Base-by-base conservation (phyloP, 1,140 invertebrate genomes). In the Bombus difficillimus region DNA sequence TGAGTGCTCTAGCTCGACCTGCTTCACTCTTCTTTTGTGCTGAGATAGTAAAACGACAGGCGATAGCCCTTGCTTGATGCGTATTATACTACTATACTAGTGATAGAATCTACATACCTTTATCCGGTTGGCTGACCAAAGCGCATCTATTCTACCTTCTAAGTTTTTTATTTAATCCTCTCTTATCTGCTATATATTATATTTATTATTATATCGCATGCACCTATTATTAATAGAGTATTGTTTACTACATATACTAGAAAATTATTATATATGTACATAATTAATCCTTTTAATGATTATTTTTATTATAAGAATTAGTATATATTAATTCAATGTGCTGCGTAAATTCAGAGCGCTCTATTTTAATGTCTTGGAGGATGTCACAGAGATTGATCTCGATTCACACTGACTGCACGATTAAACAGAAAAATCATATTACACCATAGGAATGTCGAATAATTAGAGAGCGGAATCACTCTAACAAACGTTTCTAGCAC, bases 111-210 rank as follows among this genome's bases (percentile, higher is more conserved):
- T 22, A 57, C 37, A 71, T 43, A 22, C 47, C 32, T 69, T 59
- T 57, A 59, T 9, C n/a, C 64, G 66, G 6, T 41, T 34, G 64
- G 47, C 64, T 71, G 75, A 84, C 75, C 82, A 78, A 84, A 78
- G 64, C 82, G 25, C 13, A 43, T 37, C 66, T 79, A 43, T 84
- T 59, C 43, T 18, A 68, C 74, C 57, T 75, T n/a, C 37, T 80
- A 15, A 3, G 22, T 18, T 53, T 66, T 28, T 37, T n/a, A 64
- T 64, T 13, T 43, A 12, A 81, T 32, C 9, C 34, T 32, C n/a
- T 28, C 4, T 5, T 82, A 34, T 41, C 62, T n/a, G 28, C 25
- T 22, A 3, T 39, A 62, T 34, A 37, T 9, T 62, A 15, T 37
- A 32, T 59, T 59, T 53, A 25, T 62, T 73, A 62, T 43, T 47